Evolutionary conservation across 1,140 invertebrate species (phyloP), one percentile per base, ranked within the genome.

Genomic region (Linepithema humile): DNA sequence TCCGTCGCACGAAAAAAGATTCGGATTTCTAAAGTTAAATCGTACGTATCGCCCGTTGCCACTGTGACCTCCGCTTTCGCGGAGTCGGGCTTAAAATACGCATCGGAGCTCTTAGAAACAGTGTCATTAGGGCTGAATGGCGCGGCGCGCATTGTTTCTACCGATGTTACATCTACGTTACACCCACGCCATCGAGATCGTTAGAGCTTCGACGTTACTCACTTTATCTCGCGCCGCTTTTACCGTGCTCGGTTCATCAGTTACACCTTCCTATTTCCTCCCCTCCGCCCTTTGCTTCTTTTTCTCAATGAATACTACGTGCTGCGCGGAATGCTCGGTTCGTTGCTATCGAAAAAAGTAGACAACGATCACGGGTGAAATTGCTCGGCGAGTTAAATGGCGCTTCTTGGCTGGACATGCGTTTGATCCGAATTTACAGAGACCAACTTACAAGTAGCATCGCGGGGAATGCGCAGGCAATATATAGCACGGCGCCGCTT

Each of bases 401-500:
- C 53, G n/a, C 23, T n/a, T 80, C 38, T 70, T 40, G 23, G 23
- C 26, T 40, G 59, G 10, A 17, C n/a, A 17, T 69, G 43, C 6
- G 75, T 70, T 70, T 57, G 75, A 55, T 80, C 75, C 48, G 43
- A 69, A 80, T 69, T 69, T 77, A 50, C 69, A 67, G 38, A 53
- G 45, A 29, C 48, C 17, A 43, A 48, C 20, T 40, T 43, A 23
- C 12, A 4, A 50, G 23, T 23, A 48, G 12, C 17, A 48, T 17
- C 48, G 20, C 35, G 62, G 17, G 23, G 65, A 69, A 29, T 17
- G 73, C 48, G n/a, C 23, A 17, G 12, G 23, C n/a, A 15, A 65
- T 55, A 69, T 69, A 78, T 29, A 78, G 35, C 62, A n/a, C 45
- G 62, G 23, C 75, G 57, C 72, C 55, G 40, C 57, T 26, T 62